Base-by-base conservation (phyloP, 2,113 vertebrate species). In the Chunga burmeisteri region DNA sequence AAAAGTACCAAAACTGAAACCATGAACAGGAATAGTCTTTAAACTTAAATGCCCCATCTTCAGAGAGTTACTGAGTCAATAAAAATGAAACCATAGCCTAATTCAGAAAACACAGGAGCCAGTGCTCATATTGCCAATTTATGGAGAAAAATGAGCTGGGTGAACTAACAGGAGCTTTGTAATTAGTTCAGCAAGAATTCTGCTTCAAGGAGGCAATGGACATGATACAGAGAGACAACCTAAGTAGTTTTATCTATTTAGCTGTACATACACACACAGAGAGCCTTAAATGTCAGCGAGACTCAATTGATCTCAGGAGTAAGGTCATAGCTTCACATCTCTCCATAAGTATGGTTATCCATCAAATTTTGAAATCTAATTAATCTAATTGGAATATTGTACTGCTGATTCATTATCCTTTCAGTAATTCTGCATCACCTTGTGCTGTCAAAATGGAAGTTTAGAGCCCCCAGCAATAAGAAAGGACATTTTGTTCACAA, bases 351-450 rank as follows among this genome's bases (percentile, higher is more conserved):
- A 6, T 1, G 5, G n/a, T 26, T 80, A 95, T 50, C 67, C 72
- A 92, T 88, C 94, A 86, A 11, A 46, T 42, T 68, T n/a, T 49
- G 59, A 65, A 86, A 88, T 20, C 58, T 90, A 90, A 93, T 94
- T 95, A 52, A 95, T 93, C 79, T 93, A 92, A 96, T 78, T 94
- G 92, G 47, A 49, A 18, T 55, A 26, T 10, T 55, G 50, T 49
- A 38, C 90, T 83, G 82, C 72, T 84, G 52, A 81, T 83, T 74
- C 65, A 71, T 88, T 66, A 90, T 66, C 34, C 44, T 71, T 70
- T 14, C 75, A 50, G 47, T 50, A 77, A 52, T 44, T 67, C 82
- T 67, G 62, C 50, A 38, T 49, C 82, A 65, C 79, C 74, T 70
- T 82, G 36, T 32, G 20, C 59, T 93, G 67, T 77, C 53, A 32